Conservation (phyloP, 2,113 vertebrate species). For the Todiramphus chloris region DNA sequence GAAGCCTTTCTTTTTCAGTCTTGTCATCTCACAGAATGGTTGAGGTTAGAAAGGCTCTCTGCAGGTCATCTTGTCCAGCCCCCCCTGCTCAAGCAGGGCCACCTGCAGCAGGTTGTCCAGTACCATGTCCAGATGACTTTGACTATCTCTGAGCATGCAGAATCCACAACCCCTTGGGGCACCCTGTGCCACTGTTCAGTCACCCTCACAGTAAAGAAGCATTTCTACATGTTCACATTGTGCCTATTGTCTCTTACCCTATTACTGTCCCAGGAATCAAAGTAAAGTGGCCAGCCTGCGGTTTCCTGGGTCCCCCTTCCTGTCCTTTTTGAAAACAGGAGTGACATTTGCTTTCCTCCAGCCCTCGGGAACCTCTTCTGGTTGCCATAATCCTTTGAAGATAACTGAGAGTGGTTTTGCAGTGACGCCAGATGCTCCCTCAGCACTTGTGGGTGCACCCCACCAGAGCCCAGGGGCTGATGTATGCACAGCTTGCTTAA, state of each 20-base stretch:
- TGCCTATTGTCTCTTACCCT: background rate
- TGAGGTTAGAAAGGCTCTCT: background rate
- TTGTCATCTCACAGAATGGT: background rate
- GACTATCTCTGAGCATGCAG: background rate
- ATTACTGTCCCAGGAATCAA: background rate
- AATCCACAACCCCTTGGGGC: background rate
- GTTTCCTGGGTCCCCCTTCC: background rate
- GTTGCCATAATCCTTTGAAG: background rate
- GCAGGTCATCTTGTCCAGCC: background rate
- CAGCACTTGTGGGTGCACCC: background rate
- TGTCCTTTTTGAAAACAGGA: background rate
- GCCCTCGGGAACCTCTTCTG: background rate
- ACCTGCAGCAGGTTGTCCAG: background rate
- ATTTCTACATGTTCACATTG: background rate
- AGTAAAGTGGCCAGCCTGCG: background rate
- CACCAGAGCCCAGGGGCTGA: background rate
- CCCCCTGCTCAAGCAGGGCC: rapidly evolving
- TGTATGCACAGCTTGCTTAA: background rate
- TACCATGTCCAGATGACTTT: background rate
- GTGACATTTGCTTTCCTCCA: background rate
- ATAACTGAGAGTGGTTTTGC: background rate
- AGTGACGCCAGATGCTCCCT: no score
- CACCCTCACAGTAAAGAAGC: background rate
- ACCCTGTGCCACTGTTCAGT: background rate
- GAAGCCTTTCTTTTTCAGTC: background rate